Base-by-base conservation (phyloP, 1,140 invertebrate genomes). In the Telenomus remus region DNA sequence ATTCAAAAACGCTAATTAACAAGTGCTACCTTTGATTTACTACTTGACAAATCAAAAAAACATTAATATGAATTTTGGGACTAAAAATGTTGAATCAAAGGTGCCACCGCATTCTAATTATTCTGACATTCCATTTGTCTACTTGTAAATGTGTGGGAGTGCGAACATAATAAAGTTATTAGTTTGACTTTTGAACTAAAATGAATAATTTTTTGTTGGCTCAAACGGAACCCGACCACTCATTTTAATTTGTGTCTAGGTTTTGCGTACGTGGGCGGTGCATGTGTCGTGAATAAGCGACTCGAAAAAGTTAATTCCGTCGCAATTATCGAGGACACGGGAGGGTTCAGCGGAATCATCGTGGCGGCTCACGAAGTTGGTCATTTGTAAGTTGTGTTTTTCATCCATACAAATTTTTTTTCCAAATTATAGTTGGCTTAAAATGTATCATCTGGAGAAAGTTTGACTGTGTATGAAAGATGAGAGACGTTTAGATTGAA, bases 291-390 rank as follows among this genome's bases (percentile, higher is more conserved):
- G 54, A 97, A 98, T 89, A 97, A 97, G 86, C 90, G 96, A 79
- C 89, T 97, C 61, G 96, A 97, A 90, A 98, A 98, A 90, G 96
- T 97, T 57, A 98, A 98, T 90, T 96, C 95, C 65, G 96, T 98
- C 60, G 96, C 96, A 79, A 98, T 98, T 80, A 97, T 98, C 82
- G 96, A 98, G 88, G 96, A 98, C 85, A 97, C 96, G 14, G 96
- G 96, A 69, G 96, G 96, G 63, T 98, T 97, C 89, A 97, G 95
- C 81, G 96, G 96, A 47, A 97, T 98, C 81, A 98, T 98, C 84
- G 96, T 98, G 4, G 96, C 96, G 55, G 96, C 96, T 63, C 96
- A 98, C 85, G 96, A 98, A 95, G 95, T 97, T 77, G 96, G 96
- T 75, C 96, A 98, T 91, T 92, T 98, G 96, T 98, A 92, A 96